Evolutionary conservation across 2,113 vertebrate species (phyloP), one percentile per base, ranked within the genome.

Genomic region (Protobothrops flavoviridis): DNA sequence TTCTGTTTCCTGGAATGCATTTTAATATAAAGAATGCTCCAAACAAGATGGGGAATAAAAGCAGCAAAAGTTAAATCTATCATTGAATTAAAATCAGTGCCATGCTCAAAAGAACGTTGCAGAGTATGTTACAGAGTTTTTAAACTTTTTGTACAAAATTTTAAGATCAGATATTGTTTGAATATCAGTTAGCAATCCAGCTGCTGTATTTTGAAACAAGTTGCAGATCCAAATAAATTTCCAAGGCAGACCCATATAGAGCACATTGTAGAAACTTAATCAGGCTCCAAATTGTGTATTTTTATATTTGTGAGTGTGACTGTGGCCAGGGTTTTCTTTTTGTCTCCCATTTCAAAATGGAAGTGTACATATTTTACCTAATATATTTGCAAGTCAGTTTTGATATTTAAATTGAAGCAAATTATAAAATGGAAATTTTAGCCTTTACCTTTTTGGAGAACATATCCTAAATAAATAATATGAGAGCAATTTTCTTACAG

Each of bases 1-100:
- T 98, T 98, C 98, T 98, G 98, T 98, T 98, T 99, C 98, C 98
- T 98, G 98, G 98, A 98, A 98, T 92, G 85, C 97, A 98, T 98
- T 98, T 97, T 98, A 96, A 97, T 98, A 97, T 95, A 97, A 97
- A 97, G 96, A 97, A 97, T 96, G 97, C 97, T 96, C 96, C 97
- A 97, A 98, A 98, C 92, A 97, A 97, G 96, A 97, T 92, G 91
- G 90, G 96, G 96, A 2, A 97, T 97, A 97, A 96, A 96, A 96
- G 96, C 95, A 96, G 95, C 55, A 94, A 94, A 97, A 94, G 95
- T 97, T 96, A 97, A 94, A 97, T 93, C 91, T 93, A 94, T 95
- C 95, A 89, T 95, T 95, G 95, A 96, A 93, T 88, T 88, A 94
- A 95, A 96, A 94, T 95, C 91, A 69, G 85, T 90, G 90, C 90